phyloP scores from a whole-genome alignment of 2,888 invertebrate species.

The Ormyrus labotus region DNA sequence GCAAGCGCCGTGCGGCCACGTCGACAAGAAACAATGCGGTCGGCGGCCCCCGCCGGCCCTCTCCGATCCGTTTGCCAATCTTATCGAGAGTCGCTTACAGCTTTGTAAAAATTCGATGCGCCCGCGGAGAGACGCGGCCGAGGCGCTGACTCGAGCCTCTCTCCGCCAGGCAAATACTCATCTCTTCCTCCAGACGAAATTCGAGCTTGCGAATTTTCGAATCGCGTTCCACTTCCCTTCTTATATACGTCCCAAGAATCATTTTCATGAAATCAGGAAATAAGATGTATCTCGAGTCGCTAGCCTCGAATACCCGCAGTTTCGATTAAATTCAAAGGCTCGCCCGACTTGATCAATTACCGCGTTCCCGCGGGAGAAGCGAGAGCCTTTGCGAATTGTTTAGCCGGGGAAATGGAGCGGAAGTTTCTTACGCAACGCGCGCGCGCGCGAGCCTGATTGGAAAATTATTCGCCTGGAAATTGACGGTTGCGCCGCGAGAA shows the following conservation, averaged over 20 bases:
- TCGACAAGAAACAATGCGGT: conserved; percentile 67
- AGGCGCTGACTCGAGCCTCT: too few species aligned
- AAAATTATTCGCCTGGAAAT: conserved; percentile 4
- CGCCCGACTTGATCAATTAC: not conserved
- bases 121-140: not conserved
- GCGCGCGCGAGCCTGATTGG: not conserved
- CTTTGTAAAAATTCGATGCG: not conserved
- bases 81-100: conserved; percentile 34
- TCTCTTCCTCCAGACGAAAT: not conserved
- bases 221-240: too few species aligned
- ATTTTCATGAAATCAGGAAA: too few species aligned
- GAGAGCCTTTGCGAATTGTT: not conserved
- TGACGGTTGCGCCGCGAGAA: not conserved
- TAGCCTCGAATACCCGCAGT: too few species aligned
- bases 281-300: too few species aligned
- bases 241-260: too few species aligned
- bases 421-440: conserved; percentile 35
- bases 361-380: not conserved
- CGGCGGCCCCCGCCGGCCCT: conserved; percentile 56
- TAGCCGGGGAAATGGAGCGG: not conserved
- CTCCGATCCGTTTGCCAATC: conserved; percentile 61
- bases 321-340: not conserved
- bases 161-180: too few species aligned
- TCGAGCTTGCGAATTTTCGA: not conserved
- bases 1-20: conserved; percentile 3